phyloP scores from a whole-genome alignment of 2,113 vertebrate species.

The Cynocephalus volans region DNA sequence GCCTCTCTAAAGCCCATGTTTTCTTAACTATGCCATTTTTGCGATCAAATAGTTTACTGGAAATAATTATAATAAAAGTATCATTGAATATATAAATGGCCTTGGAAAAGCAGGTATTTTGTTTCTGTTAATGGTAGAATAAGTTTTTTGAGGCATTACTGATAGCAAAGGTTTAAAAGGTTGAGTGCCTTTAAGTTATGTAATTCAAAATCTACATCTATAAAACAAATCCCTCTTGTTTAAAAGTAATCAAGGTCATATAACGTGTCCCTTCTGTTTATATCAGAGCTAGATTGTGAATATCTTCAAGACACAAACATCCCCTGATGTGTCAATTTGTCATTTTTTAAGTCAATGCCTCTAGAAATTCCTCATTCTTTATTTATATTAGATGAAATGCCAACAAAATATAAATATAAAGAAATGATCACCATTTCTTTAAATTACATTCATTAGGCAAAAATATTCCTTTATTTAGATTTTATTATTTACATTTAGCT shows the following conservation, averaged over 20 bases:
- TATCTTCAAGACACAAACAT: not conserved
- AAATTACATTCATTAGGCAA: conserved; percentile 35
- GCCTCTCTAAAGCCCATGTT: not conserved
- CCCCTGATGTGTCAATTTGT: not conserved
- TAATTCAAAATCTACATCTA: conserved; percentile 7
- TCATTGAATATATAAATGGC: conserved; percentile 13
- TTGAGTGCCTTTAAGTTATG: not conserved
- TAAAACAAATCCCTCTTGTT: not conserved
- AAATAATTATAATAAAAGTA: not conserved
- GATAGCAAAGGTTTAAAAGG: conserved; percentile 29
- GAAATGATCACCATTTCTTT: conserved; percentile 24
- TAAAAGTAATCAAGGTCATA: conserved; percentile 10
- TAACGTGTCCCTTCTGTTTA: conserved; percentile 6
- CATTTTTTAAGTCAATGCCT: conserved; percentile 2
- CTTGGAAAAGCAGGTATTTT: conserved; percentile 46
- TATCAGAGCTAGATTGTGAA: not conserved
- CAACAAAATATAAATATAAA: conserved; percentile 45
- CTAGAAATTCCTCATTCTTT: conserved; percentile 36
- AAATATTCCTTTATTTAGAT: conserved; percentile 48
- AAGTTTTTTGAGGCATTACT: not conserved
- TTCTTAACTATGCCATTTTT: conserved; percentile 39
- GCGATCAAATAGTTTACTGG: not conserved
- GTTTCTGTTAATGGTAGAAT: not conserved
- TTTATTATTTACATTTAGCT: conserved; percentile 25
- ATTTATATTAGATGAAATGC: conserved; percentile 42